Evolutionary conservation across 2,888 invertebrate genomes (phyloP).

Genomic region (Lasioglossum zephyrum): DNA sequence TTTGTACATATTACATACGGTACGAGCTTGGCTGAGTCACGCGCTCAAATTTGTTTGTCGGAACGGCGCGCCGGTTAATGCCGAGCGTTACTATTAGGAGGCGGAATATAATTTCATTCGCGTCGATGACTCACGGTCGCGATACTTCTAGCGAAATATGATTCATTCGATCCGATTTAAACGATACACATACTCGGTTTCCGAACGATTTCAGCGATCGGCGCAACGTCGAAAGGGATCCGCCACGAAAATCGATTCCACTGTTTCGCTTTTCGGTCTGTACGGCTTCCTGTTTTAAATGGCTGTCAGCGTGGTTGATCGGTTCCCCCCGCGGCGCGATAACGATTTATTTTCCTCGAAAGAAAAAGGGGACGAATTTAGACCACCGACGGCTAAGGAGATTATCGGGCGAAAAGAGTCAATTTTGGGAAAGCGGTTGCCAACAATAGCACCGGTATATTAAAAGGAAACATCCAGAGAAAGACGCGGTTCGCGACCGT

Average conservation of each 20-base stretch:
- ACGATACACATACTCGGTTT: slow-evolving; percentile 38
- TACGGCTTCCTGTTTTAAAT: neutral
- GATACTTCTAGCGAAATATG: slow-evolving; percentile 61
- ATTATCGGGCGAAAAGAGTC: slow-evolving; percentile 4
- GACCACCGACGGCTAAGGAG: neutral
- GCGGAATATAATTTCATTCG: slow-evolving; percentile 70
- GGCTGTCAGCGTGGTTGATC: neutral
- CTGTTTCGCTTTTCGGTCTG: neutral
- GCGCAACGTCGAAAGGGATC: neutral
- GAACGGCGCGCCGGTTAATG: slow-evolving; percentile 54
- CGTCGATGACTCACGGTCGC: slow-evolving; percentile 68
- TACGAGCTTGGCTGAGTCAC: slow-evolving; percentile 63
- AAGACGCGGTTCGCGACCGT: slow-evolving; percentile 16
- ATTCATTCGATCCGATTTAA: slow-evolving; percentile 61
- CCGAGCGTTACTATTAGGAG: slow-evolving; percentile 67
- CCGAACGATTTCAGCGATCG: neutral
- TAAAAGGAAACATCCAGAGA: slow-evolving; percentile 35
- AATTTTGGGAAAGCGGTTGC: slow-evolving; percentile 37
- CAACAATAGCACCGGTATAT: slow-evolving; percentile 27
- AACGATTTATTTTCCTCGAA: neutral
- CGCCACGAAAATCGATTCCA: neutral
- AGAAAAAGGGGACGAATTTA: neutral
- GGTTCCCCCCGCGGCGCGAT: neutral
- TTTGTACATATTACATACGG: slow-evolving; percentile 56
- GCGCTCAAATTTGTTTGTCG: slow-evolving; percentile 67